Base-by-base conservation (phyloP, 2,797 vertebrate genomes). In the Varecia variegata region DNA sequence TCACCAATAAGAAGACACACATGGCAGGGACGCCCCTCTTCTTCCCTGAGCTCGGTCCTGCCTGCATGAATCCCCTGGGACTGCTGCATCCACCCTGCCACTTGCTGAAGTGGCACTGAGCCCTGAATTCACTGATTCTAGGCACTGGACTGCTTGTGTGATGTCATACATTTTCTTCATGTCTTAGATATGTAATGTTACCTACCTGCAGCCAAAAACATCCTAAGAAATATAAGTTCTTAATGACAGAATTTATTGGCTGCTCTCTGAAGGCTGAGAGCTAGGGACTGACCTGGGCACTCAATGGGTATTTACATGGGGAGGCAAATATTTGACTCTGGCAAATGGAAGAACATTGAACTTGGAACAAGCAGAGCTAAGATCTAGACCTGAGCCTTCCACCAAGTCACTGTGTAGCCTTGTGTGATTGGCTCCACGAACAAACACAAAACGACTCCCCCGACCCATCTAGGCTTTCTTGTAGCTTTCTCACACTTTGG, bases 271-370 rank as follows among this genome's bases (percentile, higher is more conserved):
- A 54, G 30, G 1, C n/a, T 3, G 8, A 45, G 52, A 56, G 35
- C 1, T 23, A 6, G 9, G 68, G 13, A 45, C 40, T 11, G 14
- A 38, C 60, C 14, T n/a, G 58, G 90, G 35, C 20, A 17, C 85
- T 56, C 8, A n/a, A 15, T 0, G 7, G 17, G 1, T n/a, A 10
- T 27, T n/a, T 54, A 40, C 5, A 1, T 13, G 21, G 7, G 27
- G 27, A 95, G 30, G 25, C 17, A 79, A 54, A 56, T 4, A 7
- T 38, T 15, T 14, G 81, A 40, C 82, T n/a, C 50, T 5, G 27
- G 9, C 1, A 3, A 82, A 8, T 18, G n/a, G 25, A 60, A 32
- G 35, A 73, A 38, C 54, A 60, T 30, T 21, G 45, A 76, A 14
- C 23, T 35, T 47, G 45, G 35, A 67, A 80, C n/a, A 13, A 23